phyloP scores from a whole-genome alignment of 2,113 vertebrate species.

The Paradoxurus hermaphroditus region DNA sequence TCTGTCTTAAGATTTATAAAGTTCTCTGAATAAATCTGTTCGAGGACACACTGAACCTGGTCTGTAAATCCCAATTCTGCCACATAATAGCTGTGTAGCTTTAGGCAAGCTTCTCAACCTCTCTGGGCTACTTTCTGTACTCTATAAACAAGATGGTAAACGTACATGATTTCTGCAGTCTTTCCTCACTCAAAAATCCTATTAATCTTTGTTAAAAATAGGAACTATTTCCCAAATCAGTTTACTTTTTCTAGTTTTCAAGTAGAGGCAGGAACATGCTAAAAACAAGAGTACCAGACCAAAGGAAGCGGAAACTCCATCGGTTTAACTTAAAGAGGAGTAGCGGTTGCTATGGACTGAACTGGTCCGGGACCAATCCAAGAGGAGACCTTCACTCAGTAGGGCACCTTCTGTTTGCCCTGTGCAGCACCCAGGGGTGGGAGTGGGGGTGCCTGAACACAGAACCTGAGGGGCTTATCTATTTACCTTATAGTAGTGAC shows the following conservation, averaged over 20 bases:
- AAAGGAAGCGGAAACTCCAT: neutral
- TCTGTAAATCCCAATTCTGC: neutral
- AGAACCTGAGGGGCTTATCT: neutral
- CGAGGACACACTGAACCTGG: neutral
- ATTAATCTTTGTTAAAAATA: neutral
- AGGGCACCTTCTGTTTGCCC: neutral
- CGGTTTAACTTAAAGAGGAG: constrained; percentile 53
- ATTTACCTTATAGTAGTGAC: neutral
- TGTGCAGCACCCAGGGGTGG: neutral
- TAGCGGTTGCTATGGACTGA: neutral
- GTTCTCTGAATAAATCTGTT: neutral
- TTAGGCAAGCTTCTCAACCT: neutral
- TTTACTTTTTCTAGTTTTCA: constrained; percentile 29
- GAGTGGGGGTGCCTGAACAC: neutral
- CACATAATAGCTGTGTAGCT: neutral
- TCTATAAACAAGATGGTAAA: neutral
- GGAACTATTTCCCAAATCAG: neutral
- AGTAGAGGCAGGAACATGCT: constrained; percentile 20
- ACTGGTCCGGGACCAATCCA: constrained; percentile 24
- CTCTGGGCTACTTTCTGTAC: neutral
- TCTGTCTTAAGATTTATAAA: constrained; percentile 11
- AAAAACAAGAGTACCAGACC: constrained; percentile 44
- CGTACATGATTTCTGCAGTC: neutral
- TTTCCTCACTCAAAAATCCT: neutral
- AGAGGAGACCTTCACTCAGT: constrained; percentile 21